Conservation (phyloP, 2,797 vertebrate genomes). For the Muraenolepis orangiensis region DNA sequence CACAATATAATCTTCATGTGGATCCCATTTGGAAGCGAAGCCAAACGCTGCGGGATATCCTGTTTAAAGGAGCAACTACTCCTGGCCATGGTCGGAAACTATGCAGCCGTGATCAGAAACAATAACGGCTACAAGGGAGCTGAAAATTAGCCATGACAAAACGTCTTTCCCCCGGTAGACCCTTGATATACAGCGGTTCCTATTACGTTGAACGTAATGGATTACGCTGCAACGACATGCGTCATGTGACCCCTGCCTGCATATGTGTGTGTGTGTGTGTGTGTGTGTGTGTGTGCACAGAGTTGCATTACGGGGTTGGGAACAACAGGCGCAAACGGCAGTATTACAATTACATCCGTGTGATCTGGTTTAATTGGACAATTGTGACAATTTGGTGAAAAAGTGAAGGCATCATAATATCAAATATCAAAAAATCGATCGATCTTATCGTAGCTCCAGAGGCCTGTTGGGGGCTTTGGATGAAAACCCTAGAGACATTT, state of each 20-base stretch:
- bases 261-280: neutral
- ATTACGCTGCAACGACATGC: neutral
- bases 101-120: slow-evolving; percentile 39
- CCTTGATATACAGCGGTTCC: slow-evolving; percentile 15
- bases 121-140: slow-evolving; percentile 27
- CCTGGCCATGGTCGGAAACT: slow-evolving; percentile 47
- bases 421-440: too few relatives aligned
- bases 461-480: too few relatives aligned
- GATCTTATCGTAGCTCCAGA: too few relatives aligned
- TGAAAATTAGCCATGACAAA: slow-evolving; percentile 40
- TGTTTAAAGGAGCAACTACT: slow-evolving; percentile 59
- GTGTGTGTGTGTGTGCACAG: neutral
- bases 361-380: too few relatives aligned
- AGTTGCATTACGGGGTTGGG: too few relatives aligned
- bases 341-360: too few relatives aligned
- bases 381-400: too few relatives aligned
- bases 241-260: neutral
- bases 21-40: slow-evolving; percentile 67
- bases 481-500: too few relatives aligned
- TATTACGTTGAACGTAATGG: slow-evolving; percentile 22
- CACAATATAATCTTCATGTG: slow-evolving; percentile 71
- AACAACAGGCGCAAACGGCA: too few relatives aligned
- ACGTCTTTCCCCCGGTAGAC: slow-evolving; percentile 8
- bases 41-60: slow-evolving; percentile 56
- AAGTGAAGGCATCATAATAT: too few relatives aligned